These are phyloP conservation scores for Schizopygopsis pylzovi DNA, from an alignment of 2,797 vertebrate species.

Conservation along the genomic window DNA sequence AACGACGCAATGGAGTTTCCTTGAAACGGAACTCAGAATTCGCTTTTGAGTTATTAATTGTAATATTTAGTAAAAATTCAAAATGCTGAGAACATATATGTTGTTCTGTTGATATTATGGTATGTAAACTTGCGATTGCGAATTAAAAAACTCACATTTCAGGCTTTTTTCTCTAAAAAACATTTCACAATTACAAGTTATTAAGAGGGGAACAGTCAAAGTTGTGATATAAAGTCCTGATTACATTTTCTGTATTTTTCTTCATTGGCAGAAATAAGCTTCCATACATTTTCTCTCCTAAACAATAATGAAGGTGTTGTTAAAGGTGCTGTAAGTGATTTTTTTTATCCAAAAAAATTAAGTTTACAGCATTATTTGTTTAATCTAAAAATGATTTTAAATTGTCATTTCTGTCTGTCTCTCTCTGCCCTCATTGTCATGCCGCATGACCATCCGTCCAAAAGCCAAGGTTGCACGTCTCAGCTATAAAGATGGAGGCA, in stretches of 20 bases:
- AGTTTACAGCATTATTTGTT: not conserved
- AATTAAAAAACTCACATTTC: not conserved
- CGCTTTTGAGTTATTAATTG: no score
- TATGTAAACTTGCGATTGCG: not conserved
- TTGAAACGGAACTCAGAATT: no score
- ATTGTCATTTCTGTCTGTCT: not conserved
- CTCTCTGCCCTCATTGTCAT: slow-evolving; percentile 39
- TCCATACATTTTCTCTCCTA: not conserved
- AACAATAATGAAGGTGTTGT: not conserved
- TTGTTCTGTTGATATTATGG: not conserved
- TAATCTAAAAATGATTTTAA: not conserved
- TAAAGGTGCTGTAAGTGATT: not conserved
- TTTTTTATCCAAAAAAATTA: not conserved
- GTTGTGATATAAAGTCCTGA: not conserved
- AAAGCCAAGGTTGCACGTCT: slow-evolving; percentile 42
- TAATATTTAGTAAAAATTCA: not conserved
- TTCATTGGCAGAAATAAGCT: not conserved
- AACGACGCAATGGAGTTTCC: no score
- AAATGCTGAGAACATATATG: not conserved
- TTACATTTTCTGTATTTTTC: not conserved
- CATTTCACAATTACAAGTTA: not conserved
- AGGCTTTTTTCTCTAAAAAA: not conserved
- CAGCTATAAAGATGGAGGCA: slow-evolving; percentile 41
- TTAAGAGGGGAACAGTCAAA: not conserved
- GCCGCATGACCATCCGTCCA: slow-evolving; percentile 5